A percentile compares a stretch with the other conserved stretches of the same genome.
Conservation (phyloP, 2,113 vertebrate species). For the Sinocyclocheilus anshuiensis region DNA sequence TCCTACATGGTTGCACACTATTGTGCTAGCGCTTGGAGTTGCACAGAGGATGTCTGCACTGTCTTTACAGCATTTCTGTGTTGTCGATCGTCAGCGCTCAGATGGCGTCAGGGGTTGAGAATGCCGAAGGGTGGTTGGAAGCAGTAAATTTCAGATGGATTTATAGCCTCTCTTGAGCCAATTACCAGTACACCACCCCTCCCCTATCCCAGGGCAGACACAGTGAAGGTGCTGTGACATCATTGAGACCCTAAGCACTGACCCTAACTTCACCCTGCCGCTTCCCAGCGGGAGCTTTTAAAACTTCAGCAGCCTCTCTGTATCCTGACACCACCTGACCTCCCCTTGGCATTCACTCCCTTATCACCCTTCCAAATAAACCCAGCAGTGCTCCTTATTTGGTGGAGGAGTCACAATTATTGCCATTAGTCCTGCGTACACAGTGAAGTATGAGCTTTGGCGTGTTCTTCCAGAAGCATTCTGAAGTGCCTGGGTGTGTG, state of each 20-base stretch:
- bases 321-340: slow-evolving; percentile 73
- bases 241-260: slow-evolving; percentile 70
- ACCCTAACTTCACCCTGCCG: slow-evolving; percentile 77
- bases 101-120: slow-evolving; percentile 20
- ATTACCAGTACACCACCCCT: slow-evolving; percentile 72
- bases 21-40: background rate
- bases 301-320: slow-evolving; percentile 47
- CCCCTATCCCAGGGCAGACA: slow-evolving; percentile 66
- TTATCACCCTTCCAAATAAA: slow-evolving; percentile 76
- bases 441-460: background rate
- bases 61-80: slow-evolving; percentile 35
- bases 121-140: slow-evolving; percentile 45
- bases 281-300: slow-evolving; percentile 70
- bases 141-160: slow-evolving; percentile 73
- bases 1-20: background rate
- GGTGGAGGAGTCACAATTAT: slow-evolving; percentile 2
- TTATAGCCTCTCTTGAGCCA: slow-evolving; percentile 78
- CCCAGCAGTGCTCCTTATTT: slow-evolving; percentile 67
- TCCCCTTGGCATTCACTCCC: slow-evolving; percentile 72
- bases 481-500: slow-evolving; percentile 9
- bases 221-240: slow-evolving; percentile 69
- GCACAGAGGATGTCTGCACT: background rate
- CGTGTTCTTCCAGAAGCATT: background rate
- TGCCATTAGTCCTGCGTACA: background rate
- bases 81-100: background rate